phyloP scores from a whole-genome alignment of 2,888 invertebrate genomes.

The Elmis aenea region DNA sequence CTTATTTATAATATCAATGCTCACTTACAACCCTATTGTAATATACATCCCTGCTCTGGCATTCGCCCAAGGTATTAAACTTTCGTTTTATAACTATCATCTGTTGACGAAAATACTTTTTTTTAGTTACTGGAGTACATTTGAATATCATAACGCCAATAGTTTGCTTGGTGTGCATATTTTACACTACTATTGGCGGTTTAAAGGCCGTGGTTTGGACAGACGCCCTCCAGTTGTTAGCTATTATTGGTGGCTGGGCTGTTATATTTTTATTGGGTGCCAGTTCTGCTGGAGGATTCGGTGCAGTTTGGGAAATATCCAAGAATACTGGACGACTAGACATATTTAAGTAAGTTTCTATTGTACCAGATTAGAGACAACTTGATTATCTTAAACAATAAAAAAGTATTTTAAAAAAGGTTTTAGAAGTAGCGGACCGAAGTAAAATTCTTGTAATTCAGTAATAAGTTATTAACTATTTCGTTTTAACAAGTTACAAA shows the following conservation, averaged over 20 bases:
- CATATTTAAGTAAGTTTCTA: constrained; percentile 51
- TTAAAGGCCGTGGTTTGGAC: constrained; percentile 63
- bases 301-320: constrained; percentile 53
- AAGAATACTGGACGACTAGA: constrained; percentile 52
- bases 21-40: constrained; percentile 56
- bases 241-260: constrained; percentile 51
- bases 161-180: constrained; percentile 64
- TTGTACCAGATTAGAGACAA: too few relatives aligned
- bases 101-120: too few relatives aligned
- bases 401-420: too few relatives aligned
- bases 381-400: too few relatives aligned
- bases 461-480: background rate
- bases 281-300: constrained; percentile 40
- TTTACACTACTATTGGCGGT: constrained; percentile 67
- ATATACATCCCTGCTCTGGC: constrained; percentile 62
- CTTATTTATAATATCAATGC: constrained; percentile 51
- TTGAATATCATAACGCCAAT: constrained; percentile 61
- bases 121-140: constrained; percentile 60
- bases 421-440: too few relatives aligned
- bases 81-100: too few relatives aligned
- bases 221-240: constrained; percentile 50
- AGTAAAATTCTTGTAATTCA: background rate
- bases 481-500: too few relatives aligned
- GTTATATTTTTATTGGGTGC: constrained; percentile 47
- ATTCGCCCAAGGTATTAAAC: constrained; percentile 57